Conservation (phyloP, 2,888 invertebrate genomes). For the Branchellion lobata region DNA sequence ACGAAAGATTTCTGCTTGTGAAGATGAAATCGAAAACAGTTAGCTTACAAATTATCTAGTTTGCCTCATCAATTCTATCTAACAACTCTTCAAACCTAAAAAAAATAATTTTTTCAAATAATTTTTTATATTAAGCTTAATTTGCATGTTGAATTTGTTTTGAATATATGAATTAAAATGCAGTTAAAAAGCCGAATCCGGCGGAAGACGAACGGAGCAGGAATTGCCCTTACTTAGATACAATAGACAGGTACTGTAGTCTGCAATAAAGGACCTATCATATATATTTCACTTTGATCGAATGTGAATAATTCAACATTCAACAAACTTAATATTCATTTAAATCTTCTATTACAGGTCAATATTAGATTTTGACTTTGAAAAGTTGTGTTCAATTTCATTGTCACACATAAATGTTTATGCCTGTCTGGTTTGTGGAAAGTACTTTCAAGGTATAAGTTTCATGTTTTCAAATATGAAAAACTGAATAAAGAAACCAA, state of each 20-base stretch:
- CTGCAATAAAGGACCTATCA: neutral
- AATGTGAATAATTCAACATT: neutral
- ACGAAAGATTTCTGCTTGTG: constrained; percentile 19
- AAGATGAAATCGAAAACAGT: constrained; percentile 33
- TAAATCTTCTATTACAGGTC: constrained; percentile 70
- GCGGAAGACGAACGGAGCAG: constrained; percentile 53
- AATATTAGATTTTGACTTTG: constrained; percentile 97
- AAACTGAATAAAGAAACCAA: too few species aligned
- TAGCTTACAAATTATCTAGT: neutral
- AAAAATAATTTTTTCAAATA: too few species aligned
- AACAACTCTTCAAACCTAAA: too few species aligned
- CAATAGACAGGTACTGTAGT: constrained; percentile 78
- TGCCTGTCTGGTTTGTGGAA: constrained; percentile 97
- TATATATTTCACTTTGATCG: neutral
- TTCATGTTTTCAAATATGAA: neutral
- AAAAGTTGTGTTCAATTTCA: constrained; percentile 96
- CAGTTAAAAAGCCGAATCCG: neutral
- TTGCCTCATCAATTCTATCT: too few species aligned
- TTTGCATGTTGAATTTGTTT: neutral
- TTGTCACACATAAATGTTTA: constrained; percentile 97
- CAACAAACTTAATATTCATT: too few species aligned
- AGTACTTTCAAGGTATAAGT: constrained; percentile 81
- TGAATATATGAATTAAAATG: neutral
- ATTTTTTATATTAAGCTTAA: neutral
- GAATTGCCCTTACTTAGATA: constrained; percentile 90